Evolutionary conservation across 2,797 vertebrate genomes (phyloP).

Genomic region (Chrysocyon brachyurus): DNA sequence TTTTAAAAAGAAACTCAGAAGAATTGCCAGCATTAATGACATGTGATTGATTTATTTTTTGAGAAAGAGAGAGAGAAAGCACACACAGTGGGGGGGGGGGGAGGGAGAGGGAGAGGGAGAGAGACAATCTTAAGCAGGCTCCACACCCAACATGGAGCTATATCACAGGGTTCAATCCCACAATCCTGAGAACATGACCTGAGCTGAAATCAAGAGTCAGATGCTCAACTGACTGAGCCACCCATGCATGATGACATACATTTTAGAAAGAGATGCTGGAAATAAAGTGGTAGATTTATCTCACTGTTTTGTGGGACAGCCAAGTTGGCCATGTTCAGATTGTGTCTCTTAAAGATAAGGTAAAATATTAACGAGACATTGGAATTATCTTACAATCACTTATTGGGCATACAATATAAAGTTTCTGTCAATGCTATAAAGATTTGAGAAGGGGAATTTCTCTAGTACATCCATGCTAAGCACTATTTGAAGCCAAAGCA

Average conservation of each 20-base stretch:
- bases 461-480: not conserved
- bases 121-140: not conserved
- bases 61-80: not conserved
- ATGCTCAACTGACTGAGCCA: not conserved
- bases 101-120: not conserved
- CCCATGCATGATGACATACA: not conserved
- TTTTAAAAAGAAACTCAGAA: not conserved
- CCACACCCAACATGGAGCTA: not conserved
- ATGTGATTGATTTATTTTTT: not conserved
- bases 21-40: not conserved
- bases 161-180: not conserved
- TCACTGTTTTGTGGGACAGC: not conserved
- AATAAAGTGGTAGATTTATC: conserved; percentile 10
- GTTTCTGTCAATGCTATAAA: not conserved
- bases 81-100: not conserved
- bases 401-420: not conserved
- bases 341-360: conserved; percentile 44
- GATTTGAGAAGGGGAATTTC: not conserved
- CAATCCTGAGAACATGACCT: not conserved
- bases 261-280: conserved; percentile 32
- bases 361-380: conserved; percentile 24
- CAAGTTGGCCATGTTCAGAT: not conserved
- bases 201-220: not conserved
- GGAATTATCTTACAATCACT: conserved; percentile 41
- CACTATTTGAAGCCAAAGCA: not conserved